Percentiles rank a stretch among this genome's conserved stretches.
phyloP scores from a whole-genome alignment of 2,113 vertebrate species.

The Neogale vison region DNA sequence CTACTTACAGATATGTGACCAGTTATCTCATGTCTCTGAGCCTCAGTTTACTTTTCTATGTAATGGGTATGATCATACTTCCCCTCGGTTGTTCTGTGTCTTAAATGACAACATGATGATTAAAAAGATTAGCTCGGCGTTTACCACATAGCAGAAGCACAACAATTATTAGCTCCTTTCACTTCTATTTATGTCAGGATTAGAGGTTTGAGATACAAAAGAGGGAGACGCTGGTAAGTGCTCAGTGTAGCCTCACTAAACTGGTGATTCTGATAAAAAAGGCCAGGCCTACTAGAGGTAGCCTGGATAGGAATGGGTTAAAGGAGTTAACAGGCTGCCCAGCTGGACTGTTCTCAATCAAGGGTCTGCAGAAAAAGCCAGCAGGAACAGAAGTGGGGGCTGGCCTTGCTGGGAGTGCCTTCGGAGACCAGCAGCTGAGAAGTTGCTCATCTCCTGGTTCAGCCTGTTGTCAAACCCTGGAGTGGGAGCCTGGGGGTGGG shows the following conservation, averaged over 20 bases:
- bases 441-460: constrained; percentile 81
- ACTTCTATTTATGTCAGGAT: background rate
- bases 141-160: background rate
- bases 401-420: constrained; percentile 74
- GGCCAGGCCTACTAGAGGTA: background rate
- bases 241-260: background rate
- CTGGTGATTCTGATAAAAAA: background rate
- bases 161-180: background rate
- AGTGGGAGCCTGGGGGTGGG: background rate
- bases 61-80: background rate
- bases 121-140: background rate
- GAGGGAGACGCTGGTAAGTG: background rate
- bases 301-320: constrained; percentile 73
- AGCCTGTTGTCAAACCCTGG: constrained; percentile 75
- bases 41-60: background rate
- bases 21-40: background rate
- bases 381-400: constrained; percentile 76
- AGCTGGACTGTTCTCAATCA: constrained; percentile 78
- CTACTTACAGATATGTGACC: background rate
- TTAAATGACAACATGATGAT: background rate
- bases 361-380: constrained; percentile 76
- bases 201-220: background rate
- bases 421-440: constrained; percentile 77
- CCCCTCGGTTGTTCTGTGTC: background rate
- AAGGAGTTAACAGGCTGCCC: constrained; percentile 69